Conservation (phyloP, 2,797 vertebrate genomes). For the Orientallactaga sibirica region DNA sequence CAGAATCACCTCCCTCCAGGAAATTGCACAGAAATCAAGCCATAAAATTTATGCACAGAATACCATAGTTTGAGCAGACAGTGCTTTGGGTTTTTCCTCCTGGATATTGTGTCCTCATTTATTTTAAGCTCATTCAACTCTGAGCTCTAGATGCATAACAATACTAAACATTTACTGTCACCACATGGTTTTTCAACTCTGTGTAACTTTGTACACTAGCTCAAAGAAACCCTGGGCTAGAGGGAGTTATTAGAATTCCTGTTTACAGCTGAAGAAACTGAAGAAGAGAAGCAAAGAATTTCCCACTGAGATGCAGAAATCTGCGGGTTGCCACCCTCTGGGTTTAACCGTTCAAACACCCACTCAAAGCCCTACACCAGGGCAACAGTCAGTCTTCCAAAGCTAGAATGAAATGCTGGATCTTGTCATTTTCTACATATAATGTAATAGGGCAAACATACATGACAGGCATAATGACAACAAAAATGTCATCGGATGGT, state of each 20-base stretch:
- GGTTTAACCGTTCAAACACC: conserved; percentile 58
- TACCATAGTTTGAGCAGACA: background rate
- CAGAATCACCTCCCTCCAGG: background rate
- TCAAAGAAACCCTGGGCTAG: conserved; percentile 53
- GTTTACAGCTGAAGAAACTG: conserved; percentile 67
- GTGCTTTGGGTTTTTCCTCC: background rate
- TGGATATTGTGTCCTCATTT: background rate
- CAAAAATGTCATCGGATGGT: conserved; percentile 3
- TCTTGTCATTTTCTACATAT: background rate
- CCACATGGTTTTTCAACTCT: conserved; percentile 15
- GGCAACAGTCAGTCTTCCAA: conserved; percentile 18
- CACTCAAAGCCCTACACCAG: background rate
- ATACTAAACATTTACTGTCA: background rate
- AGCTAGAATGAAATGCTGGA: background rate
- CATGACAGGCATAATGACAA: background rate
- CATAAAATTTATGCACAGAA: background rate
- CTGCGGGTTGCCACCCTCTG: background rate
- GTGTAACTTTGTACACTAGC: conserved; percentile 38
- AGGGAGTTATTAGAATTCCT: conserved; percentile 61
- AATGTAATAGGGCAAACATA: background rate
- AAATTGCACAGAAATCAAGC: background rate
- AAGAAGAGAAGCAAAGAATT: conserved; percentile 66
- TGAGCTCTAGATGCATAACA: conserved; percentile 17
- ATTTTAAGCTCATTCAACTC: background rate
- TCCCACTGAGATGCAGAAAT: conserved; percentile 69